phyloP scores from a whole-genome alignment of 1,140 invertebrate genomes.

The fruit fly (Drosophila melanogaster) region DNA sequence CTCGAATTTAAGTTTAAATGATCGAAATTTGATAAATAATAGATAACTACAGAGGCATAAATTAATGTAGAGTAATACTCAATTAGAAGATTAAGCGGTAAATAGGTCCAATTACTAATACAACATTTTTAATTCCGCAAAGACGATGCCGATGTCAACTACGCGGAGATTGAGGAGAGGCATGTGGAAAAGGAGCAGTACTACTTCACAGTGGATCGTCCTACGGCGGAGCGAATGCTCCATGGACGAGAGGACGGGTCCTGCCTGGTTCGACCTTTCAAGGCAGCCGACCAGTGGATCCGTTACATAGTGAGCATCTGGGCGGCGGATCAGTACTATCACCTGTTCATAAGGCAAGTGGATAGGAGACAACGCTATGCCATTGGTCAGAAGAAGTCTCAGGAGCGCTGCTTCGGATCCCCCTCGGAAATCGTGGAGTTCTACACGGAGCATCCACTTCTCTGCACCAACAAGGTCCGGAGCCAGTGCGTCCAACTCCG shows the following conservation, averaged over 20 bases:
- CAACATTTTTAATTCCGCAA: neutral
- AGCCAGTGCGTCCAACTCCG: constrained; percentile 62
- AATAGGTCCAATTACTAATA: neutral
- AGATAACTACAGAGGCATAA: neutral
- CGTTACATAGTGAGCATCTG: constrained; percentile 80
- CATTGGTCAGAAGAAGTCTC: constrained; percentile 68
- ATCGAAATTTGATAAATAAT: too few species aligned
- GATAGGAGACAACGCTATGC: constrained; percentile 60
- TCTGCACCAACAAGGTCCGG: constrained; percentile 73
- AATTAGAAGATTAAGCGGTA: too few species aligned
- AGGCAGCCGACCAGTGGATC: constrained; percentile 71
- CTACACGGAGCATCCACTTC: constrained; percentile 61
- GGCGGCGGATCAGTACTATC: constrained; percentile 68
- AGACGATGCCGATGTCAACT: constrained; percentile 73
- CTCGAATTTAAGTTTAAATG: too few species aligned
- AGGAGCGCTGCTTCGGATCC: constrained; percentile 63
- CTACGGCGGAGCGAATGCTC: constrained; percentile 67
- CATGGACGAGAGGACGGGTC: constrained; percentile 66
- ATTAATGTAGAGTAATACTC: too few species aligned
- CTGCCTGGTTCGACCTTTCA: constrained; percentile 79
- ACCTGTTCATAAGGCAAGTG: constrained; percentile 74
- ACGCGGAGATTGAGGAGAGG: constrained; percentile 66
- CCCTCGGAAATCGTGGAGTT: constrained; percentile 78
- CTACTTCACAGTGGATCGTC: constrained; percentile 77
- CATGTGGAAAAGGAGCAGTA: constrained; percentile 75